phyloP scores from a whole-genome alignment of 2,888 invertebrate species.

The Allophyes oxyacanthae region DNA sequence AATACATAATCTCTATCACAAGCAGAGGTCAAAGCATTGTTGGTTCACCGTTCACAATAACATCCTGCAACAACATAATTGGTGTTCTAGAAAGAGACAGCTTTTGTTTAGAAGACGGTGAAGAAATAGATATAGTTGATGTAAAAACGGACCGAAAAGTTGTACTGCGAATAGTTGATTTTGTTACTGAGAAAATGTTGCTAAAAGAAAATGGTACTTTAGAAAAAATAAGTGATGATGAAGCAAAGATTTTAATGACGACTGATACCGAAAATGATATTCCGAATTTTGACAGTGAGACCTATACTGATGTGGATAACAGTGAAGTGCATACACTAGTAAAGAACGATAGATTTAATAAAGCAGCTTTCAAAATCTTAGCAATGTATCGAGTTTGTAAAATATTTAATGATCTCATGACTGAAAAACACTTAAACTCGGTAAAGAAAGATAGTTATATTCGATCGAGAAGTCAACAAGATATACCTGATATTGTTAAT shows the following conservation, averaged over 20 bases:
- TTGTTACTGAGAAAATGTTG: constrained; percentile 89
- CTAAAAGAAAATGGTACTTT: constrained; percentile 85
- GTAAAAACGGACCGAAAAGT: constrained; percentile 83
- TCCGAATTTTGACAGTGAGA: constrained; percentile 49
- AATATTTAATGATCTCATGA: constrained; percentile 63
- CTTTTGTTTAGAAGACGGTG: constrained; percentile 81
- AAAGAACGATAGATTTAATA: constrained; percentile 67
- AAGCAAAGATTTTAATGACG: constrained; percentile 79
- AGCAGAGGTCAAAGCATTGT: constrained; percentile 88
- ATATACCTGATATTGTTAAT: constrained; percentile 84
- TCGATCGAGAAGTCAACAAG: constrained; percentile 64
- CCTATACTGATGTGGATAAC: constrained; percentile 33
- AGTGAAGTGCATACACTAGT: constrained; percentile 20
- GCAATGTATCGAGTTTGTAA: constrained; percentile 77
- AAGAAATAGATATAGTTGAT: constrained; percentile 85
- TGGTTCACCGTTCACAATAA: constrained; percentile 90
- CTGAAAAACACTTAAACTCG: constrained; percentile 54
- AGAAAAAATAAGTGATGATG: constrained; percentile 83
- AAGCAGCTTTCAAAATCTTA: constrained; percentile 70
- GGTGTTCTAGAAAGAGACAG: constrained; percentile 76
- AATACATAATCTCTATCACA: constrained; percentile 89
- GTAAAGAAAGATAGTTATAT: constrained; percentile 47
- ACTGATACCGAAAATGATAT: constrained; percentile 62
- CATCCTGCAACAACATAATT: constrained; percentile 79
- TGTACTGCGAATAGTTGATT: constrained; percentile 86